Percentiles rank a stretch among this genome's conserved stretches.
Conservation (phyloP, 2,888 invertebrate genomes). For the Pterostichus madidus region DNA sequence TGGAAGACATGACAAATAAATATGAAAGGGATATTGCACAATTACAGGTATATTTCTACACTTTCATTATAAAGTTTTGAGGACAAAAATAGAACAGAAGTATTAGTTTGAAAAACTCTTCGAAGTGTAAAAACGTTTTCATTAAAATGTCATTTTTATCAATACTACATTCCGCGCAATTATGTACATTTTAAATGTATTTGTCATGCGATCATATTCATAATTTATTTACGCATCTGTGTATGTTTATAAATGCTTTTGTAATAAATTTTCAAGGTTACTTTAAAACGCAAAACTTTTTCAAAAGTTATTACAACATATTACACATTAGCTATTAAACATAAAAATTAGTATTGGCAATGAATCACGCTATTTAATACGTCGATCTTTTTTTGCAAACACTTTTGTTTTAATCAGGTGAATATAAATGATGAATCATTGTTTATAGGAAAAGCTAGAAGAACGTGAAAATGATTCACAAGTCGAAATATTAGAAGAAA, state of each 20-base stretch:
- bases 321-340: not conserved
- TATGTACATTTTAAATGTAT: slow-evolving; percentile 59
- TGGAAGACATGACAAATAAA: slow-evolving; percentile 81
- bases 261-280: slow-evolving; percentile 48
- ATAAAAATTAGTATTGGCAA: not conserved
- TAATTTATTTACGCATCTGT: slow-evolving; percentile 49
- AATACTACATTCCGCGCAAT: slow-evolving; percentile 51
- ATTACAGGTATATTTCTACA: slow-evolving; percentile 78
- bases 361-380: slow-evolving; percentile 13
- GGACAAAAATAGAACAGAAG: slow-evolving; percentile 22
- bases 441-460: slow-evolving; percentile 80
- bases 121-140: not conserved
- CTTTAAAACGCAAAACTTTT: slow-evolving; percentile 38
- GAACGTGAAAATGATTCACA: slow-evolving; percentile 84
- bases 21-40: slow-evolving; percentile 81
- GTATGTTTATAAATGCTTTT: slow-evolving; percentile 34
- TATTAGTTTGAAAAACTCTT: not conserved
- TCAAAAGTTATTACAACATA: not conserved
- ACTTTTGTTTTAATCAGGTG: slow-evolving; percentile 16
- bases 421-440: slow-evolving; percentile 9
- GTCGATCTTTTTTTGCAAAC: not conserved
- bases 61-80: slow-evolving; percentile 7
- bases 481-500: slow-evolving; percentile 85
- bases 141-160: slow-evolving; percentile 52
- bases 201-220: slow-evolving; percentile 54